Percentiles rank a stretch among this genome's conserved stretches.
These are phyloP conservation scores for Hydrophis major DNA, from an alignment of 2,797 vertebrate genomes.

Conservation along the genomic window DNA sequence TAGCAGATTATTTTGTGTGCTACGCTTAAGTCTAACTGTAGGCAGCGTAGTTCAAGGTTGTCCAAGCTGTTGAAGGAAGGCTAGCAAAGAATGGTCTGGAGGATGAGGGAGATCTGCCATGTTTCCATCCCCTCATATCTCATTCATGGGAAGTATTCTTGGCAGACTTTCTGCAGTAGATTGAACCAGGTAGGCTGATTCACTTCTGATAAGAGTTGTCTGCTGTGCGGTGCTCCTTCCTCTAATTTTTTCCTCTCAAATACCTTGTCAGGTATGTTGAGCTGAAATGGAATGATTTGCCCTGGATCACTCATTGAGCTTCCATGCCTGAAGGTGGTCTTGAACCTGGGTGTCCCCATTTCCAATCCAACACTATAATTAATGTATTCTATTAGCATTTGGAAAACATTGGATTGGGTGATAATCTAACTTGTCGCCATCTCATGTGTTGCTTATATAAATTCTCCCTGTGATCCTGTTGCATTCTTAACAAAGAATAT, in stretches of 20 bases:
- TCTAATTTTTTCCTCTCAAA: not conserved
- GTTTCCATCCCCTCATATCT: not conserved
- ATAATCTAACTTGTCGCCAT: not conserved
- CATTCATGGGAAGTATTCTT: not conserved
- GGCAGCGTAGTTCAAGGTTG: no score
- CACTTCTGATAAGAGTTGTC: not conserved
- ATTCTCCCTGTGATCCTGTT: not conserved
- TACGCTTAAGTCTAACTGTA: no score
- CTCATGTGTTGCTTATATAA: not conserved
- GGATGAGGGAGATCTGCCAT: not conserved
- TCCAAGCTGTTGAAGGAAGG: not conserved
- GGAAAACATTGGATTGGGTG: not conserved
- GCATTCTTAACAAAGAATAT: not conserved
- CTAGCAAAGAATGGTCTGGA: not conserved
- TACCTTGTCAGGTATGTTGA: not conserved
- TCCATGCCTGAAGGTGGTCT: not conserved
- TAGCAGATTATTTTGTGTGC: no score
- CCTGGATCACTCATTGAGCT: not conserved
- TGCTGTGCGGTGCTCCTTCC: not conserved
- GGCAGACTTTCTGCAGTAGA: not conserved
- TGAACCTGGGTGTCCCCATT: not conserved
- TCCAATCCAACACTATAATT: not conserved
- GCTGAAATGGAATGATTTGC: not conserved
- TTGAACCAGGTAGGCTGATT: not conserved
- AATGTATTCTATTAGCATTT: not conserved